Evolutionary conservation across 2,113 vertebrate genomes (phyloP).

Genomic region (Hucho hucho): DNA sequence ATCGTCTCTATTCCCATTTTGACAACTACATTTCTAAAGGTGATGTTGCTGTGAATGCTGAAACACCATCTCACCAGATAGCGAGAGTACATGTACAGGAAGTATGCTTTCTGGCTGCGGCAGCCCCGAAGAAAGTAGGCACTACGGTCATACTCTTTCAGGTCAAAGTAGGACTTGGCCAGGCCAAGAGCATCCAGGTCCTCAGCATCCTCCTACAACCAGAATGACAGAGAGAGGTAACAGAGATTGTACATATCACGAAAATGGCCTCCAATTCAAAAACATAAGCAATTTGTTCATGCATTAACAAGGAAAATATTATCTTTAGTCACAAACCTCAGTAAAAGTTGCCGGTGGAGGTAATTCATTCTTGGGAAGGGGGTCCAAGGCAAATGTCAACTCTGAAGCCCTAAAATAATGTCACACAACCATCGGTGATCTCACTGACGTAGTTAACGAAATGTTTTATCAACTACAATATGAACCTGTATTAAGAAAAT

Average conservation of each 20-base stretch:
- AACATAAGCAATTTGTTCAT: too few relatives aligned
- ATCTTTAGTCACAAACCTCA: slow-evolving; percentile 76
- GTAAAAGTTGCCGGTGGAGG: slow-evolving; percentile 78
- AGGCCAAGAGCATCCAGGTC: slow-evolving; percentile 93
- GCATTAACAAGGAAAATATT: background rate
- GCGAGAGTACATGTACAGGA: slow-evolving; percentile 97
- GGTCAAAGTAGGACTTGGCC: slow-evolving; percentile 96
- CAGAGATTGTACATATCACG: background rate
- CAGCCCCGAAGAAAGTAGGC: slow-evolving; percentile 94
- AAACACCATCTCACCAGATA: slow-evolving; percentile 85
- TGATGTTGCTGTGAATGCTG: background rate
- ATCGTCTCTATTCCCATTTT: background rate
- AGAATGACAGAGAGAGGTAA: background rate
- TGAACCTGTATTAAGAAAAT: too few relatives aligned
- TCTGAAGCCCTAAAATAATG: slow-evolving; percentile 85
- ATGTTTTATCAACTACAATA: background rate
- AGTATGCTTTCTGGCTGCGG: slow-evolving; percentile 96
- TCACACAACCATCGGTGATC: slow-evolving; percentile 9
- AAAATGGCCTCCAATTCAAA: background rate
- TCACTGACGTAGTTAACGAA: background rate
- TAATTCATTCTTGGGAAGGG: slow-evolving; percentile 83
- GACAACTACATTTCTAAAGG: background rate
- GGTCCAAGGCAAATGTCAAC: slow-evolving; percentile 85
- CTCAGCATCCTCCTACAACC: slow-evolving; percentile 86
- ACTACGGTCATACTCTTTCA: slow-evolving; percentile 98